A percentile compares a stretch with the other conserved stretches of the same genome.
Evolutionary conservation across 2,113 vertebrate species (phyloP).

Genomic region (Tor tambroides): DNA sequence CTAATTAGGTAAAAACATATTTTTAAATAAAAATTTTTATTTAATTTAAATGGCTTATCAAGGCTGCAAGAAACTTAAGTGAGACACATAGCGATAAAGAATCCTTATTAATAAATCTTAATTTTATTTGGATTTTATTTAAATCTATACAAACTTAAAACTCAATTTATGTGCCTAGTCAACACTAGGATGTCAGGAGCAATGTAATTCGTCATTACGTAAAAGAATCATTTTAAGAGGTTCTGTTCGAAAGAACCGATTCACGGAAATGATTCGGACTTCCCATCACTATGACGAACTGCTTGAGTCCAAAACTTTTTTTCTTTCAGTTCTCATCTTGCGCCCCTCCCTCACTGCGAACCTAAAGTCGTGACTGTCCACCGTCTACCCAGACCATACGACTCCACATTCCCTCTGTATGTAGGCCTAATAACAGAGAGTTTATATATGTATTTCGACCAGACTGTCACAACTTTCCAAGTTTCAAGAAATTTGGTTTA

Average conservation of each 20-base stretch:
- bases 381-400: neutral
- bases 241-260: conserved; percentile 6
- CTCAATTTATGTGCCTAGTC: neutral
- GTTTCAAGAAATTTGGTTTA: conserved; percentile 46
- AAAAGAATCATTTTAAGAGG: neutral
- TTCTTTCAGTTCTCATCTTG: conserved; percentile 18
- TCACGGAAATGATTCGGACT: neutral
- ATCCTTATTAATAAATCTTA: neutral
- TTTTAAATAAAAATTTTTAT: neutral
- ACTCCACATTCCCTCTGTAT: neutral
- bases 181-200: neutral
- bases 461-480: neutral
- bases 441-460: conserved; percentile 4
- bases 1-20: neutral
- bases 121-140: neutral
- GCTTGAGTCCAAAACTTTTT: conserved; percentile 26
- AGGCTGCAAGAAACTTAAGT: neutral
- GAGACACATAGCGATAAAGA: too few relatives aligned
- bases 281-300: conserved; percentile 5
- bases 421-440: neutral
- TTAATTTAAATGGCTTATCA: neutral
- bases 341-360: conserved; percentile 36
- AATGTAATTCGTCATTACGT: neutral
- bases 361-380: conserved; percentile 2
- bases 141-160: too few relatives aligned